Percentiles rank a stretch among this genome's conserved stretches.
Evolutionary conservation across 2,113 vertebrate genomes (phyloP).

Genomic region (Ranitomeya variabilis): DNA sequence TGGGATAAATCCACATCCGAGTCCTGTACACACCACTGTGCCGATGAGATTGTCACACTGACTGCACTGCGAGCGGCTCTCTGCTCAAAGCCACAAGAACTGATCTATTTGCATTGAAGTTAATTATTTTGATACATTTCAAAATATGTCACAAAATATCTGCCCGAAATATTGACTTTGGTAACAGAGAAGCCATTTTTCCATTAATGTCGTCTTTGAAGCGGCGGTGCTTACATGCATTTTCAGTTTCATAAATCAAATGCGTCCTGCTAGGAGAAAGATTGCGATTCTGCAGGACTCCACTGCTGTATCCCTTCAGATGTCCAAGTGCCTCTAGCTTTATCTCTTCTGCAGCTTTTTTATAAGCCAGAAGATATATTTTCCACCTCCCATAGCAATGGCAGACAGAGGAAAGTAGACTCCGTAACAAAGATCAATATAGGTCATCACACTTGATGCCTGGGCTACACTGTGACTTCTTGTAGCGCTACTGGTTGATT

Average conservation of each 20-base stretch:
- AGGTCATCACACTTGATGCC: too few species aligned
- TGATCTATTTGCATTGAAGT: background rate
- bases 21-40: background rate
- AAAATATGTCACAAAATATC: background rate
- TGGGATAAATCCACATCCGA: background rate
- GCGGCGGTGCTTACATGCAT: too few species aligned
- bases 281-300: background rate
- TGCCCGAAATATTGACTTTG: background rate
- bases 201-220: background rate
- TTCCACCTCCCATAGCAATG: background rate
- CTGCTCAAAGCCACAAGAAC: background rate
- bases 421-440: too few species aligned
- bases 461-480: too few species aligned
- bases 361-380: background rate
- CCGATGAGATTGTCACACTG: background rate
- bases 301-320: background rate
- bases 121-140: background rate
- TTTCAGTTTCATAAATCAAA: background rate
- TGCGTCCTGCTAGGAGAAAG: background rate
- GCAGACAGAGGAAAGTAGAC: too few species aligned
- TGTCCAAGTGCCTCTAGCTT: too few species aligned
- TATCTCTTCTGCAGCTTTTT: too few species aligned
- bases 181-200: background rate
- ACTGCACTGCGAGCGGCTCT: background rate
- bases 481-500: too few species aligned